Evolutionary conservation across 2,888 invertebrate genomes (phyloP), one percentile per base, ranked within the genome.

Genomic region (Oligia fasciuncula): DNA sequence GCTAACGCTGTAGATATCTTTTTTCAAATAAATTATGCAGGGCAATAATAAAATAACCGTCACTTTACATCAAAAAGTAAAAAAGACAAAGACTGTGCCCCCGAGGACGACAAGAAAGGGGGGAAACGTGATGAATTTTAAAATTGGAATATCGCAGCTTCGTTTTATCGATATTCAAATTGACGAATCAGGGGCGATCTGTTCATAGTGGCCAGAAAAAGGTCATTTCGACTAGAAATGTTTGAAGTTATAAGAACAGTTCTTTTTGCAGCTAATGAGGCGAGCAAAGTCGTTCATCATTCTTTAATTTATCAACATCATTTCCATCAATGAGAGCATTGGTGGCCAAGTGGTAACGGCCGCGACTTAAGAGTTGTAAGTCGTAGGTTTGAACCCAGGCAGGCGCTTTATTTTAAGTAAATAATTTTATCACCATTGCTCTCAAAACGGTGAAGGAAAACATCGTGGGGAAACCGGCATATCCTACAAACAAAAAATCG

Each of bases 111-210:
- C 73, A 74, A 79, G 88, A 89, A 89, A 85, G 49, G 46, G 73
- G 90, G 85, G 84, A 83, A 90, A 79, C 88, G 91, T 87, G 91
- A 94, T 94, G 91, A 94, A 94, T 94, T 94, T 94, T 91, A 92
- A 94, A 94, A 93, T 93, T 91, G 87, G 92, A 94, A 94, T 93
- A 92, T 91, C 88, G 85, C 83, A 87, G 90, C 89, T 87, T 85
- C 87, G 86, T 89, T 92, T 93, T 90, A 90, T 91, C 91, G 91
- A 93, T 93, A 94, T 94, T 93, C 92, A 93, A 93, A 94, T 94
- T 93, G 93, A 92, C 91, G 93, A 93, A 92, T 93, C 91, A 91
- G 91, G 80, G 74, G 80, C 75, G 85, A 87, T 90, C 87, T 85
- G 88, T 88, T 87, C 83, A 79, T 86, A 84, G 79, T 81, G 67